Evolutionary conservation across 2,113 vertebrate genomes (phyloP), one percentile per base, ranked within the genome.

Genomic region (Melanostigma gelatinosum): DNA sequence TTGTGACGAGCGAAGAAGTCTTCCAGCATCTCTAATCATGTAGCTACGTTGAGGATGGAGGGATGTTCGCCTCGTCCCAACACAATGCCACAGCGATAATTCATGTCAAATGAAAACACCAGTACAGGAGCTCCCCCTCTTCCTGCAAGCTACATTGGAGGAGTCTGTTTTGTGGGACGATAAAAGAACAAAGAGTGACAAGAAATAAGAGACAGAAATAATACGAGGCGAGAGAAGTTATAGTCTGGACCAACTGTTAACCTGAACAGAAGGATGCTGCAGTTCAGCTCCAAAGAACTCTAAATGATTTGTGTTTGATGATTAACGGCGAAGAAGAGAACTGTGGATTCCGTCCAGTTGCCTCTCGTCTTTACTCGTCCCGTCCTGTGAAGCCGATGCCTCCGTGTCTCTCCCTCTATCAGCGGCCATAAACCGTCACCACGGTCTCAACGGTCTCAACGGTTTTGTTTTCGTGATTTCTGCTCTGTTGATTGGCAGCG

Each of bases 391-490:
- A 80, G 71, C 77, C 84, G 76, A 90, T 91, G 82, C 70, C 66
- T 88, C 86, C 68, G 72, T 94, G 85, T 82, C 80, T 88, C 68
- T 62, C 0, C 22, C 75, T 81, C 50, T 72, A 75, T 88, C 72
- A 58, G 18, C 22, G 76, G 78, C 82, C 80, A 88, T 94, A 93
- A 94, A 94, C 87, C 68, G 32, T 75, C 32, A 27, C 36, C 34
- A 34, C 40, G 10, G 89, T 91, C 80, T 94, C 92, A 93, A 34
- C 40, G 10, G 89, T 91, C 80, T 94, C 92, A 93, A 93, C 93
- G 91, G 92, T 93, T 92, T 88, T 58, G 75, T 85, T 86, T 83
- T 91, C 62, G 48, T 73, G 70, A 86, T 73, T 84, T 85, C 87
- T 90, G 85, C 66, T 89, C 70, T 74, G 72, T 75, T 88, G 89